phyloP scores from a whole-genome alignment of 1,140 invertebrate species.

The Drosophila pectinifera region DNA sequence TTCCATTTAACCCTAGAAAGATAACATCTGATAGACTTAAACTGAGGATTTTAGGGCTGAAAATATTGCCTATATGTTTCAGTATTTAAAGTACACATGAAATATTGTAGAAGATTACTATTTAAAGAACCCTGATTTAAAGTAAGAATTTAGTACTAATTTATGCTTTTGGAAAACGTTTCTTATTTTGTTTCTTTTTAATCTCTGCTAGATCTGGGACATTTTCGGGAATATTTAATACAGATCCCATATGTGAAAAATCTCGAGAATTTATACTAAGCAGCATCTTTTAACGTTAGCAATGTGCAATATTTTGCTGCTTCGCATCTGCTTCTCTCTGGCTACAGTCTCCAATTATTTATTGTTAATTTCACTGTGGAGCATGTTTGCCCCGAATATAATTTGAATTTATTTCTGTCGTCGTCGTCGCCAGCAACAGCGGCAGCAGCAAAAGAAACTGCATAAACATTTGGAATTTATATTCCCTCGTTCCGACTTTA shows the following conservation, averaged over 20 bases:
- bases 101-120: too few relatives aligned
- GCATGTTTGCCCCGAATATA: slow-evolving; percentile 38
- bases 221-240: neutral
- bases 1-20: slow-evolving; percentile 8
- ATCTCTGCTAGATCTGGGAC: neutral
- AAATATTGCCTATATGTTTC: too few relatives aligned
- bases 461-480: slow-evolving; percentile 75
- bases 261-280: slow-evolving; percentile 15
- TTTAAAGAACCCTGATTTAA: too few relatives aligned
- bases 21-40: neutral
- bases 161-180: too few relatives aligned
- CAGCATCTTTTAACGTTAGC: slow-evolving; percentile 4
- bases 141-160: too few relatives aligned
- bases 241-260: slow-evolving; percentile 5
- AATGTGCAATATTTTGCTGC: slow-evolving; percentile 24
- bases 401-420: slow-evolving; percentile 68
- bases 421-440: neutral
- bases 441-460: slow-evolving; percentile 31
- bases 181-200: too few relatives aligned
- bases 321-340: slow-evolving; percentile 21
- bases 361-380: slow-evolving; percentile 13
- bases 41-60: too few relatives aligned
- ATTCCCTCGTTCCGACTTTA: slow-evolving; percentile 30
- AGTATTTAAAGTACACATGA: neutral
- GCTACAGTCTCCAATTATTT: slow-evolving; percentile 31